Evolutionary conservation across 2,113 vertebrate species (phyloP).

Genomic region (Malaclemys terrapin): DNA sequence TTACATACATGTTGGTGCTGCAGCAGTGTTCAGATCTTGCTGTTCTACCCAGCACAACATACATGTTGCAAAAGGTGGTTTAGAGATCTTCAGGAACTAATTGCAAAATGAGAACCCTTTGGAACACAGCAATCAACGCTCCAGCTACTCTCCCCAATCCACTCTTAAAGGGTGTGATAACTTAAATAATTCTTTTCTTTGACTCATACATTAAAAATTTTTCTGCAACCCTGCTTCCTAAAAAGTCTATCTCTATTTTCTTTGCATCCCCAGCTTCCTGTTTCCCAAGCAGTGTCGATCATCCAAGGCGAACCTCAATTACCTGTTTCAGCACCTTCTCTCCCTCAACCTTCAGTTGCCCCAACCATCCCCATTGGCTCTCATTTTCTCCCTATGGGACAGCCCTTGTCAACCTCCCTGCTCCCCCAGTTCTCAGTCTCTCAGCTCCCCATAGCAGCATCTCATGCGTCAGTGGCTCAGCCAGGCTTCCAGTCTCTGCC

Average conservation of each 20-base stretch:
- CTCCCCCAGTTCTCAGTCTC: conserved; percentile 80
- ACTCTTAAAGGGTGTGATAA: conserved; percentile 61
- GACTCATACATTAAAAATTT: conserved; percentile 79
- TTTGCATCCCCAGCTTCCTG: conserved; percentile 87
- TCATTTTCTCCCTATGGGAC: conserved; percentile 82
- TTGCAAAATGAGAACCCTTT: conserved; percentile 14
- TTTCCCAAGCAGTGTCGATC: conserved; percentile 82
- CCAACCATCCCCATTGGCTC: conserved; percentile 78
- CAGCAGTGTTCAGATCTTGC: background rate
- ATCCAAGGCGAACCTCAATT: conserved; percentile 84
- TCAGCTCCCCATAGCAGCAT: conserved; percentile 77
- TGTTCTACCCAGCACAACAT: conserved; percentile 12
- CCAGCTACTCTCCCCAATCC: conserved; percentile 45
- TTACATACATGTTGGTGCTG: conserved; percentile 14
- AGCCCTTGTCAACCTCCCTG: conserved; percentile 76
- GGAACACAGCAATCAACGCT: conserved; percentile 36
- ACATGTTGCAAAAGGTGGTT: conserved; percentile 37
- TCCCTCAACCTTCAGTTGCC: conserved; percentile 79
- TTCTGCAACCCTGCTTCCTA: conserved; percentile 78
- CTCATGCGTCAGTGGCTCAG: conserved; percentile 78
- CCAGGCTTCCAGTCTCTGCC: conserved; percentile 82
- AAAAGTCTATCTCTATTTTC: conserved; percentile 81
- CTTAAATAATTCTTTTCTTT: conserved; percentile 70
- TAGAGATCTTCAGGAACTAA: conserved; percentile 2
- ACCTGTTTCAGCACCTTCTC: conserved; percentile 79